Conservation (phyloP, 2,113 vertebrate genomes). For the Cynopterus brachyotis region DNA sequence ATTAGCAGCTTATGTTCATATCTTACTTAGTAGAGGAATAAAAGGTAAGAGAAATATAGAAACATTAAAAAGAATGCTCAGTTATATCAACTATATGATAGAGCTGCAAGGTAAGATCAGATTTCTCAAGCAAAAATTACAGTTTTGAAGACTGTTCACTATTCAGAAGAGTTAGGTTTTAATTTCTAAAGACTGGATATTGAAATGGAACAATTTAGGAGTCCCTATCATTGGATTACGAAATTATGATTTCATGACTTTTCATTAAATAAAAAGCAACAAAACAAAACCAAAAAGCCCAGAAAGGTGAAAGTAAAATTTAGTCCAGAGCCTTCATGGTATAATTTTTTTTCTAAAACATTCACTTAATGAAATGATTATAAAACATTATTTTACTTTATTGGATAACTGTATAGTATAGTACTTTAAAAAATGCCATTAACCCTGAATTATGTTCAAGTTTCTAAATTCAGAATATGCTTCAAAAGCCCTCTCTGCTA, state of each 20-base stretch:
- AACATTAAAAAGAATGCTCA: background rate
- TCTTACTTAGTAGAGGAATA: background rate
- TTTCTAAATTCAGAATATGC: background rate
- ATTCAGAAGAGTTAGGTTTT: background rate
- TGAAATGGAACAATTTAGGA: background rate
- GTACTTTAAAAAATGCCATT: background rate
- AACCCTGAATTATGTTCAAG: constrained; percentile 19
- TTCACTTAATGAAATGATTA: background rate
- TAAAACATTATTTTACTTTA: constrained; percentile 30
- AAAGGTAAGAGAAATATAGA: background rate
- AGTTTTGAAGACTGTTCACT: constrained; percentile 23
- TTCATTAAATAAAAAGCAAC: background rate
- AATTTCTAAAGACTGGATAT: constrained; percentile 25
- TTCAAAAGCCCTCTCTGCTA: background rate
- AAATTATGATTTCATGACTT: background rate
- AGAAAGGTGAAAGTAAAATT: constrained; percentile 2
- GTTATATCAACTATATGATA: background rate
- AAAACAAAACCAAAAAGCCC: background rate
- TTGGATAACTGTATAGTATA: background rate
- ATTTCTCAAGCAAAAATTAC: background rate
- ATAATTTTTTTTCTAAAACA: constrained; percentile 5
- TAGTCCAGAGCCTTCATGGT: background rate
- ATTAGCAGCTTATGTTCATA: background rate
- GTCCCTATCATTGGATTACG: background rate
- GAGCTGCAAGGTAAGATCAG: background rate